These are phyloP conservation scores for Cyanoderma ruficeps DNA, from an alignment of 2,113 vertebrate species.

Conservation along the genomic window DNA sequence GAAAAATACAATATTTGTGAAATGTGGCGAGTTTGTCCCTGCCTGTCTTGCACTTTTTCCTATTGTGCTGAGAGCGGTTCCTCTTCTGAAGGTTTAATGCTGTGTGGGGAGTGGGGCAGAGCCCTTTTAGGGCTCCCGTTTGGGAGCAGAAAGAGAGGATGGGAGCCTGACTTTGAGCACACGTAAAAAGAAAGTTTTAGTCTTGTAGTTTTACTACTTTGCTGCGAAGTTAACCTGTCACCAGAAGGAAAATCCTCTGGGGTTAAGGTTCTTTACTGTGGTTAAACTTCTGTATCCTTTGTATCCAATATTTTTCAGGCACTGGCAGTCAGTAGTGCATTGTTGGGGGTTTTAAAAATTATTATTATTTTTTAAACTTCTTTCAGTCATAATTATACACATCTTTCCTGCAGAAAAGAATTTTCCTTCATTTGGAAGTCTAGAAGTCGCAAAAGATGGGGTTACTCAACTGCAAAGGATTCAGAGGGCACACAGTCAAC, in stretches of 20 bases:
- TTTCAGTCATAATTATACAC: background rate
- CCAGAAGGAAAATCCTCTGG: background rate
- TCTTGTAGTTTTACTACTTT: background rate
- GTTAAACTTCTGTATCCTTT: background rate
- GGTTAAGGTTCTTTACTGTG: background rate
- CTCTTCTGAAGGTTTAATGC: background rate
- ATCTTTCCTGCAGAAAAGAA: background rate
- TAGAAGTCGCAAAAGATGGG: background rate
- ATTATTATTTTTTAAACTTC: background rate
- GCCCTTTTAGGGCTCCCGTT: background rate
- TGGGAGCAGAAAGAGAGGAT: background rate
- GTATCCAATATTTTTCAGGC: background rate
- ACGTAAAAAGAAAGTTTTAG: background rate
- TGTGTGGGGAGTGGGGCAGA: background rate
- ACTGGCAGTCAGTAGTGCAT: background rate
- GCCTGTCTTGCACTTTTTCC: background rate
- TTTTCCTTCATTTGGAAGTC: background rate
- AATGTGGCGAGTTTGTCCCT: background rate
- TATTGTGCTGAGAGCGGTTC: fast-evolving
- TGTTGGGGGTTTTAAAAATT: background rate
- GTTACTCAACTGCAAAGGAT: background rate
- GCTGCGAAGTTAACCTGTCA: background rate
- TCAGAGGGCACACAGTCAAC: background rate
- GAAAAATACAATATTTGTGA: background rate
- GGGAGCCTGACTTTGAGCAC: background rate